Base-by-base conservation (phyloP, 2,888 invertebrate species). In the Drosophila testacea region DNA sequence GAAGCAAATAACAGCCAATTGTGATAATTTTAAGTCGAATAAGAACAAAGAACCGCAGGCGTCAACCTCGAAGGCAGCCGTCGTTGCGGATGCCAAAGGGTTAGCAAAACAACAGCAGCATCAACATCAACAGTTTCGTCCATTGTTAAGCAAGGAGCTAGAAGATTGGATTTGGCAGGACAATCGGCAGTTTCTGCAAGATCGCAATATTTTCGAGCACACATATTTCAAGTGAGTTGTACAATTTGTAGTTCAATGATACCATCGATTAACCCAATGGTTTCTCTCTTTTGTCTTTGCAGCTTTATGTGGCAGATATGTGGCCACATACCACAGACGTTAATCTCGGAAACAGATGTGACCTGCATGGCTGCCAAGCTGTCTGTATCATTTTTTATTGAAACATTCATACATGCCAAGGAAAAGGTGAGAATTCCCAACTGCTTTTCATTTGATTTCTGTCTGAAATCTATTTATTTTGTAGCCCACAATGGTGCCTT, bases 91-190 rank as follows among this genome's bases (percentile, higher is more conserved):
- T 36, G 57, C 55, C 28, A 80, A 77, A 57, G 46, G 36, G 52
- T 50, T 55, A 39, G 48, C 36, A 28, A 72, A 55, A 22, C 30
- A n/a, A 46, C 30, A 38, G 9, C 28, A 22, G 10, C 46, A 38
- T 22, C 32, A 50, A 55, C 56, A 63, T 32, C 89, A 77, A 70
- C 83, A 80, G 61, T 84, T 91, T 73, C 91, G 89, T 71, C 89
- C 91, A 62, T 79, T 91, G 41, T 79, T 93, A 32, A 92, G 89
- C 69, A 92, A 93, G 77, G 98, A 98, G 82, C 93, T 98, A 41
- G 97, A 97, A 91, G 96, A 97, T 92, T 98, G 98, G 98, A 98
- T 98, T 81, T 98, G 98, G 98, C 96, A 97, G 91, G 98, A 98
- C 93, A 98, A 98, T 92, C 97, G 97, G 95, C 97, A 98, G 91